phyloP scores from a whole-genome alignment of 1,140 invertebrate genomes.

The Panagrolaimus sp. region DNA sequence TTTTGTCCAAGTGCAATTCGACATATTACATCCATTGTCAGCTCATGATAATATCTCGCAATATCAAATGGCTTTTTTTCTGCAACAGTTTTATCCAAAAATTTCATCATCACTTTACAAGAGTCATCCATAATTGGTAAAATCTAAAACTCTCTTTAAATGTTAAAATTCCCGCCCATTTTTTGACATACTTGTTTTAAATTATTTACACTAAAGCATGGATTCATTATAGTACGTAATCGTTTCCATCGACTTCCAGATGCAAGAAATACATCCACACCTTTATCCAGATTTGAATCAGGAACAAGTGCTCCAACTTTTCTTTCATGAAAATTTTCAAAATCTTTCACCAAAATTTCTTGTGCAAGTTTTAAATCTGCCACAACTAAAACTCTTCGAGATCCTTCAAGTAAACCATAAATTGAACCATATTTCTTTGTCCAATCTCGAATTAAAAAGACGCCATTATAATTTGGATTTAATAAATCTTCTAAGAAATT shows the following conservation, averaged over 20 bases:
- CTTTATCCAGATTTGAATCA: constrained; percentile 26
- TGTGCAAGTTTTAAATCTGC: constrained; percentile 59
- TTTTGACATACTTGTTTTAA: too few species aligned
- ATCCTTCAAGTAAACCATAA: constrained; percentile 56
- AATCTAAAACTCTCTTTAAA: constrained; percentile 36
- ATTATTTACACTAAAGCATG: constrained; percentile 58
- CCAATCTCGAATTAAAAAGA: constrained; percentile 55
- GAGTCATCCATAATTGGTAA: constrained; percentile 47
- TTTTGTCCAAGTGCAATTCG: constrained; percentile 46
- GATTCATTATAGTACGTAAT: constrained; percentile 59
- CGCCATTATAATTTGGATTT: neutral
- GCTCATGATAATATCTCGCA: constrained; percentile 41
- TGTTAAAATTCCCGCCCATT: too few species aligned
- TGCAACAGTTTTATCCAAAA: constrained; percentile 27
- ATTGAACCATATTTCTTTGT: constrained; percentile 58
- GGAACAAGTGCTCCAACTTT: constrained; percentile 12
- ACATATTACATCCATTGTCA: constrained; percentile 48
- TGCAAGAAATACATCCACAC: constrained; percentile 43
- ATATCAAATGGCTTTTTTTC: constrained; percentile 30
- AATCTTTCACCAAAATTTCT: constrained; percentile 61
- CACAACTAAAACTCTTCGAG: constrained; percentile 59
- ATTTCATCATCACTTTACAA: constrained; percentile 32
- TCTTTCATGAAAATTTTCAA: constrained; percentile 60
- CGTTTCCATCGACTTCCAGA: constrained; percentile 59
- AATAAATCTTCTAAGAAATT: neutral